A percentile compares a stretch with the other conserved stretches of the same genome.
phyloP scores from a whole-genome alignment of 2,888 invertebrate genomes.

The Nemoura dubitans region DNA sequence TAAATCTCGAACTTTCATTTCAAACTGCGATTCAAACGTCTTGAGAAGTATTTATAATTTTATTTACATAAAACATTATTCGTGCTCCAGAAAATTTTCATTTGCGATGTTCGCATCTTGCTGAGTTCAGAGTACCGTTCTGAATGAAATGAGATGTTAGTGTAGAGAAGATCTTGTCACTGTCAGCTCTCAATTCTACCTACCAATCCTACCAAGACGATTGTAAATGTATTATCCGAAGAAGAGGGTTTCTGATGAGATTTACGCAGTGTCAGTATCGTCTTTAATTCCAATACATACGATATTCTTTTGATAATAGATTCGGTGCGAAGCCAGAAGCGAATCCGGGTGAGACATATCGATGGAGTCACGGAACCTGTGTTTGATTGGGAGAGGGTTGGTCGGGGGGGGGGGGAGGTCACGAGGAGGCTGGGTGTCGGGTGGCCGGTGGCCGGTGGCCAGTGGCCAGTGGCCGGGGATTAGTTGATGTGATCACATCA shows the following conservation, averaged over 20 bases:
- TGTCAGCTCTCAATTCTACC: neutral
- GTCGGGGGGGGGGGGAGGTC: neutral
- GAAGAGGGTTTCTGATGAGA: no score
- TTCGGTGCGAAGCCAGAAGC: neutral
- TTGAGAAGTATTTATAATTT: slow-evolving; percentile 7
- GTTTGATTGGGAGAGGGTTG: neutral
- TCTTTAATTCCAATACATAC: neutral
- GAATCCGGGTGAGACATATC: neutral
- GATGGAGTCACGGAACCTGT: neutral
- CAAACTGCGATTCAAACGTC: neutral
- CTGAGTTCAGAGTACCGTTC: neutral
- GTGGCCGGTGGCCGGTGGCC: neutral
- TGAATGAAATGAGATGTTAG: neutral
- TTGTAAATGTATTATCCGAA: no score
- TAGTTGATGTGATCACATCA: slow-evolving; percentile 38
- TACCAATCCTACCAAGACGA: no score
- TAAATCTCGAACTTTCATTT: neutral
- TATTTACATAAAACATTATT: slow-evolving; percentile 7
- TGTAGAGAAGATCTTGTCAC: neutral
- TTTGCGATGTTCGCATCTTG: slow-evolving; percentile 2
- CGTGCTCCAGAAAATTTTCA: slow-evolving; percentile 7
- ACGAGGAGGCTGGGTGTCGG: neutral
- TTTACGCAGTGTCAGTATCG: neutral
- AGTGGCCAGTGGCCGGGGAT: neutral
- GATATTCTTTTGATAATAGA: neutral